Percentiles rank a stretch among this genome's conserved stretches.
Conservation (phyloP, 2,888 invertebrate species). For the Synanthedon formicaeformis region DNA sequence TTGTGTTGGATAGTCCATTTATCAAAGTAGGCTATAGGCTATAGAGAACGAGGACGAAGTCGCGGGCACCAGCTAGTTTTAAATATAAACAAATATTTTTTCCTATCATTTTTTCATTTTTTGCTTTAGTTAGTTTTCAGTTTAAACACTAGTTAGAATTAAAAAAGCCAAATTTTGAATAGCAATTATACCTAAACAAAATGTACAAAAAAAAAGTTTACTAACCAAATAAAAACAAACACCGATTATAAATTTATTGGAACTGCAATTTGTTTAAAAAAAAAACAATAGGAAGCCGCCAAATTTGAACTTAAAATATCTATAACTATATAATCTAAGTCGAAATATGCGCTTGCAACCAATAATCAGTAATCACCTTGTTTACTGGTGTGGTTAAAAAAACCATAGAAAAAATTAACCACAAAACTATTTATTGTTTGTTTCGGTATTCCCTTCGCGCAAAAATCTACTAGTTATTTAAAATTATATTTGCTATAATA, state of each 20-base stretch:
- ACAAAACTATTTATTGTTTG: too few species aligned
- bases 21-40: too few species aligned
- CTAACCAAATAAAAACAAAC: conserved; percentile 34
- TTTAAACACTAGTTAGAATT: too few species aligned
- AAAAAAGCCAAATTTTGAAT: too few species aligned
- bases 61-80: too few species aligned
- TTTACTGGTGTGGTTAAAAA: conserved; percentile 33
- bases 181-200: too few species aligned
- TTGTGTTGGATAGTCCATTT: too few species aligned
- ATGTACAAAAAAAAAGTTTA: too few species aligned
- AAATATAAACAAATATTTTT: too few species aligned
- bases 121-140: too few species aligned
- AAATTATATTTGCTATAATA: conserved; percentile 32
- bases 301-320: conserved; percentile 48
- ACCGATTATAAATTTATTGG: conserved; percentile 43
- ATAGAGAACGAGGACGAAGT: too few species aligned
- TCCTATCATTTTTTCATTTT: too few species aligned
- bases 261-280: not conserved
- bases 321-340: conserved; percentile 43
- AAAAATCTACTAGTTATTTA: conserved; percentile 28
- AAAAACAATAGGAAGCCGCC: conserved; percentile 34
- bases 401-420: conserved; percentile 18
- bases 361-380: conserved; percentile 59
- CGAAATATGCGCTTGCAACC: conserved; percentile 42
- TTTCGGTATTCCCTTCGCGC: not conserved